phyloP scores from a whole-genome alignment of 2,113 vertebrate species.

The Lepus timidus region DNA sequence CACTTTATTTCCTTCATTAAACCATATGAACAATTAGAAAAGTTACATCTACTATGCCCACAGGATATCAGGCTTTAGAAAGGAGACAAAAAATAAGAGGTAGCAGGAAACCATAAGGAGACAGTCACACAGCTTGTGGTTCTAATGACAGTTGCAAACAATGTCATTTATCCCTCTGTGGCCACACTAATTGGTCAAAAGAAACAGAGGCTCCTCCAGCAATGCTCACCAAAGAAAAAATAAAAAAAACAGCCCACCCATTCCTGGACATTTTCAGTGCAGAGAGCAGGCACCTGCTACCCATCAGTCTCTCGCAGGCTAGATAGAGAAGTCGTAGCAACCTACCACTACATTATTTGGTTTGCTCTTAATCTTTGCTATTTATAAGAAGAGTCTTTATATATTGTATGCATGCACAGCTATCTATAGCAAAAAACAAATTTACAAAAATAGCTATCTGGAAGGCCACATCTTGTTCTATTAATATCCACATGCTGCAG shows the following conservation, averaged over 20 bases:
- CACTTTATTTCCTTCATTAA: conserved; percentile 23
- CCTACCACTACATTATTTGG: neutral
- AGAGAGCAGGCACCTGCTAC: conserved; percentile 65
- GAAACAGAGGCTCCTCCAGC: conserved; percentile 52
- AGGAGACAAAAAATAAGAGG: conserved; percentile 48
- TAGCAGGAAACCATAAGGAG: conserved; percentile 3
- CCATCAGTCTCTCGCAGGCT: conserved; percentile 43
- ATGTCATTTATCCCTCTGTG: conserved; percentile 60
- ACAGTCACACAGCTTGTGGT: neutral
- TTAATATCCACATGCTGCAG: conserved; percentile 77
- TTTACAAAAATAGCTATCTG: conserved; percentile 66
- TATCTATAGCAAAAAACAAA: conserved; percentile 72
- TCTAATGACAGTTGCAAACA: conserved; percentile 63
- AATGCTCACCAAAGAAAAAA: conserved; percentile 17
- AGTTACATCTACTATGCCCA: conserved; percentile 43
- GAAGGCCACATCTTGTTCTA: conserved; percentile 75
- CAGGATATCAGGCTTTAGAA: conserved; percentile 26
- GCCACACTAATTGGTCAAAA: conserved; percentile 62
- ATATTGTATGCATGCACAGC: neutral
- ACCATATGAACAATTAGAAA: conserved; percentile 56
- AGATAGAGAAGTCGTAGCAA: neutral
- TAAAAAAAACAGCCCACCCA: neutral
- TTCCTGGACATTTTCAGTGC: conserved; percentile 29
- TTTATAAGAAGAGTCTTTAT: conserved; percentile 65
- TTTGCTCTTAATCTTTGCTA: conserved; percentile 10